These are phyloP conservation scores for Hippolais icterina DNA, from an alignment of 2,113 vertebrate genomes.

Conservation along the genomic window DNA sequence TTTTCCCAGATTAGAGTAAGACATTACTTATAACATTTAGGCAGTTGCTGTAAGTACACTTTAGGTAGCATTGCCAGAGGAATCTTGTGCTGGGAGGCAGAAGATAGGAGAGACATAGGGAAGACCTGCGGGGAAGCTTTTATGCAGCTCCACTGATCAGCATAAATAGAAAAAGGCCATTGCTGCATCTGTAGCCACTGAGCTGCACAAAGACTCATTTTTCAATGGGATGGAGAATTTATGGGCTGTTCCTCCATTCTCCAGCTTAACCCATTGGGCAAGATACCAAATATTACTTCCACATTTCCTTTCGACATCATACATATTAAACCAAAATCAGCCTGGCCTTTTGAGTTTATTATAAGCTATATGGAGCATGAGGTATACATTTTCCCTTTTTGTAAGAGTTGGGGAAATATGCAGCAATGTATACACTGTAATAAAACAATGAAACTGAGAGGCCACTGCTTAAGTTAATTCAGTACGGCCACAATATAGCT, in stretches of 20 bases:
- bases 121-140: neutral
- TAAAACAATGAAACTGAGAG: slow-evolving; percentile 9
- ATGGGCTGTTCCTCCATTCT: neutral
- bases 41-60: neutral
- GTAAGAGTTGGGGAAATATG: neutral
- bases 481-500: slow-evolving; percentile 33
- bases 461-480: slow-evolving; percentile 13
- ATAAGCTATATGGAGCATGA: neutral
- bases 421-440: neutral
- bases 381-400: neutral
- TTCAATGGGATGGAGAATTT: neutral
- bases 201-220: neutral
- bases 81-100: neutral
- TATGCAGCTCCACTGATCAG: neutral
- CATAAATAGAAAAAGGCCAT: neutral
- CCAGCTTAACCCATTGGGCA: neutral
- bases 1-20: neutral
- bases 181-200: neutral
- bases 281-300: neutral
- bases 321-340: neutral
- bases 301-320: neutral
- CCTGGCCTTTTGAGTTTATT: neutral
- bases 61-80: neutral
- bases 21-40: neutral
- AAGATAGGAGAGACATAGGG: neutral